Conservation (phyloP, 1,140 invertebrate genomes). For the Camponotus pennsylvanicus region DNA sequence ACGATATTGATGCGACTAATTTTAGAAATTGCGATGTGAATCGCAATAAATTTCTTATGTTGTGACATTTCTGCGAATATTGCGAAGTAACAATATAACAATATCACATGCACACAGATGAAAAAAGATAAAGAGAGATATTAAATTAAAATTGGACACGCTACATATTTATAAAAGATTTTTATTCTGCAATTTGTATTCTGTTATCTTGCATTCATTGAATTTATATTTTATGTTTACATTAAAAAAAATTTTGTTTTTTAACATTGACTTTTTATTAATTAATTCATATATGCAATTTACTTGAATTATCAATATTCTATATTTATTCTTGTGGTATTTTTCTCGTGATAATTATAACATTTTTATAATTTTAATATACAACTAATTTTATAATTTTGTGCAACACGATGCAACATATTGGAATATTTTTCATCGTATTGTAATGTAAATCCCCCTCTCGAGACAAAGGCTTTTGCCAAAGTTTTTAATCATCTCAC, state of each 20-base stretch:
- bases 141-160: background rate
- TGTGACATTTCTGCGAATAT: background rate
- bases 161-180: background rate
- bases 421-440: background rate
- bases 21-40: slow-evolving; percentile 9
- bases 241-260: background rate
- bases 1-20: slow-evolving; percentile 41
- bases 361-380: background rate
- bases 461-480: slow-evolving; percentile 6
- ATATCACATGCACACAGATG: background rate
- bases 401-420: slow-evolving; percentile 8
- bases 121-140: background rate
- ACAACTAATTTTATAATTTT: background rate
- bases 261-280: background rate
- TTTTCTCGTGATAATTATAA: background rate
- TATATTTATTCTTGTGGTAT: background rate
- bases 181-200: background rate
- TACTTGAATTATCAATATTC: slow-evolving; percentile 25
- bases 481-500: slow-evolving; percentile 8
- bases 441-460: background rate
- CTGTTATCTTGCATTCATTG: background rate
- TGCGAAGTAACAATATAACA: background rate
- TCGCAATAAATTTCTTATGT: slow-evolving; percentile 33
- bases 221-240: slow-evolving; percentile 16
- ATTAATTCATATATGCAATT: slow-evolving; percentile 24